Evolutionary conservation across 2,888 invertebrate genomes (phyloP).

Genomic region (Drosophila rellima): DNA sequence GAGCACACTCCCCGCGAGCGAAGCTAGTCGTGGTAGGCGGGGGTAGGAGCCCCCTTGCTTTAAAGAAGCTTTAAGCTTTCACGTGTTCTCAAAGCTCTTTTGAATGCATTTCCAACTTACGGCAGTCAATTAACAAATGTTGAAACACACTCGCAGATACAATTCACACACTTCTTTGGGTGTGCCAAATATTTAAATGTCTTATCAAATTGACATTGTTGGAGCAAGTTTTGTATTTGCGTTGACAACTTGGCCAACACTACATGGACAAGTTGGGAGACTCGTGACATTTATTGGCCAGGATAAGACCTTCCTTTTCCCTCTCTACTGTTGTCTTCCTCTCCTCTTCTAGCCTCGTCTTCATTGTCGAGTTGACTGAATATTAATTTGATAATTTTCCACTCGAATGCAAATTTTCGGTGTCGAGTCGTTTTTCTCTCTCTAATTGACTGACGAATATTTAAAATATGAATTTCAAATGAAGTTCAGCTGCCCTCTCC

Average conservation of each 20-base stretch:
- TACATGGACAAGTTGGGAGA: constrained; percentile 49
- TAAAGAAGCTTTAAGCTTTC: not conserved
- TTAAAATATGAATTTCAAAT: constrained; percentile 80
- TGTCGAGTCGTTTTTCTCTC: constrained; percentile 75
- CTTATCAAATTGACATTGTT: constrained; percentile 75
- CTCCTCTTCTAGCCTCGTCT: constrained; percentile 4
- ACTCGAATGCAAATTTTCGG: constrained; percentile 79
- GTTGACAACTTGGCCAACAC: constrained; percentile 67
- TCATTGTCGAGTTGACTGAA: constrained; percentile 60
- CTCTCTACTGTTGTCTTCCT: not conserved
- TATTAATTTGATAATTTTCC: constrained; percentile 79
- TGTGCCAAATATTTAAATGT: constrained; percentile 59
- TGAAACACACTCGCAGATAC: too few species aligned
- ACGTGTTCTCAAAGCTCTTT: not conserved
- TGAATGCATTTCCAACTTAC: too few species aligned
- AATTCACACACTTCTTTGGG: constrained; percentile 19
- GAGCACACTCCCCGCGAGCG: too few species aligned
- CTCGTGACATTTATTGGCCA: constrained; percentile 69
- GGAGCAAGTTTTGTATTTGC: constrained; percentile 67
- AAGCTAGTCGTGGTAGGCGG: too few species aligned
- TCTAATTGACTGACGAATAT: constrained; percentile 80
- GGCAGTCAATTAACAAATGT: too few species aligned
- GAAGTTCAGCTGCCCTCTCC: constrained; percentile 53
- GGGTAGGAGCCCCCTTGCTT: too few species aligned
- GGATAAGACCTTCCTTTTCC: constrained; percentile 17